Percentiles rank a stretch among this genome's conserved stretches.
Evolutionary conservation across 2,113 vertebrate species (phyloP).

Genomic region (Eira barbara): DNA sequence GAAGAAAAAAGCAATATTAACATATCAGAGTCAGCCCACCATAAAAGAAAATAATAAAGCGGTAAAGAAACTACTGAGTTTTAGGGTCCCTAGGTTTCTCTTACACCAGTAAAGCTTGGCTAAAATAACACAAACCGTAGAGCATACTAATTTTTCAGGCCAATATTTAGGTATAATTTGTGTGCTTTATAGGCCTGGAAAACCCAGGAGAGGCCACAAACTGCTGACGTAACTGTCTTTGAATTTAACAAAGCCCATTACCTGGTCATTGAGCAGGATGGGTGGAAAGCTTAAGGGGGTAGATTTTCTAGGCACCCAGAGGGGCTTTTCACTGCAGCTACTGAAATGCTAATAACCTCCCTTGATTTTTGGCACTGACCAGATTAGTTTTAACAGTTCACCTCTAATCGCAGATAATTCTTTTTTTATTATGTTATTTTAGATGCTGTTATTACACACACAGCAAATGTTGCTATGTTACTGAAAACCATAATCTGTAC

Average conservation of each 20-base stretch:
- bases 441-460: conserved; percentile 77
- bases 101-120: conserved; percentile 84
- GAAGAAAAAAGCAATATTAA: neutral
- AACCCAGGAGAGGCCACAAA: conserved; percentile 85
- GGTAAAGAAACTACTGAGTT: conserved; percentile 73
- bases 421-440: conserved; percentile 83
- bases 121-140: conserved; percentile 88
- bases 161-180: conserved; percentile 90
- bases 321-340: conserved; percentile 85
- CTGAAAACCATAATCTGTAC: conserved; percentile 52
- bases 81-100: conserved; percentile 83
- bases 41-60: conserved; percentile 79
- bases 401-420: conserved; percentile 84
- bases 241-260: conserved; percentile 90
- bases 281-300: conserved; percentile 72
- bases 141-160: conserved; percentile 89
- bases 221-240: conserved; percentile 90
- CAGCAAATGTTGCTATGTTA: conserved; percentile 78
- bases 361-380: conserved; percentile 77
- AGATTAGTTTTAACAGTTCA: conserved; percentile 76
- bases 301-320: conserved; percentile 81
- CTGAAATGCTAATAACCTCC: conserved; percentile 88
- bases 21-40: conserved; percentile 71
- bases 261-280: conserved; percentile 82
- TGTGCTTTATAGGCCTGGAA: conserved; percentile 86